Evolutionary conservation across 2,113 vertebrate genomes (phyloP).

Genomic region (Gila orcuttii): DNA sequence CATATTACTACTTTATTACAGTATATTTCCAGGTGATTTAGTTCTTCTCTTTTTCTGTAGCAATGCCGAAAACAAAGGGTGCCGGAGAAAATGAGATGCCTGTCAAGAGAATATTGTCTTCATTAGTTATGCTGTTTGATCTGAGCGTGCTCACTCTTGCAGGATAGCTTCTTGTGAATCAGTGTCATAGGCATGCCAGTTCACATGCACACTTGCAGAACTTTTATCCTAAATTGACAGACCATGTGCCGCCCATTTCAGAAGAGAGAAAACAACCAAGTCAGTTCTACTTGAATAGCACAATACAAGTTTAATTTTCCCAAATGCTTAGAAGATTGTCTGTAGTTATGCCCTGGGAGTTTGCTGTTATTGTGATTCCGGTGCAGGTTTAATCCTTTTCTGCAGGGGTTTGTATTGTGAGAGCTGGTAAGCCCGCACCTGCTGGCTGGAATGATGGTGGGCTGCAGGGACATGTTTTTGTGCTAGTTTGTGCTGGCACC

Average conservation of each 20-base stretch:
- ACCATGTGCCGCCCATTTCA: neutral
- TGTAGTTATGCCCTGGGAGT: neutral
- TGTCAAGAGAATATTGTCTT: constrained; percentile 37
- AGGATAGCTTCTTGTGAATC: constrained; percentile 3
- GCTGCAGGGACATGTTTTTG: constrained; percentile 49
- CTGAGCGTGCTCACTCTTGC: constrained; percentile 44
- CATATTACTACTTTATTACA: neutral
- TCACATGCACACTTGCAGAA: constrained; percentile 11
- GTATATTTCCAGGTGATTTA: constrained; percentile 1
- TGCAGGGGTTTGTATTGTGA: constrained; percentile 10
- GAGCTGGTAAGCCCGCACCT: constrained; percentile 23
- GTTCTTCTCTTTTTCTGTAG: neutral
- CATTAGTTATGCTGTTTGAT: constrained; percentile 42
- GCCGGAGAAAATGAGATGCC: constrained; percentile 20
- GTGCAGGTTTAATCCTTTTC: constrained; percentile 13
- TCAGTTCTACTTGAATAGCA: neutral
- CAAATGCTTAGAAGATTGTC: neutral
- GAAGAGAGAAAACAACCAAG: neutral
- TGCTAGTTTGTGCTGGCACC: constrained; percentile 35
- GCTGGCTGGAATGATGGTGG: constrained; percentile 48
- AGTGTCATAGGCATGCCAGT: constrained; percentile 18
- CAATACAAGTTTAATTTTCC: neutral
- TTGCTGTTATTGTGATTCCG: constrained; percentile 7
- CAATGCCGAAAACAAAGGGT: constrained; percentile 21
- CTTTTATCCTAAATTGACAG: constrained; percentile 12